phyloP scores from a whole-genome alignment of 2,113 vertebrate species.

The Neofelis nebulosa region DNA sequence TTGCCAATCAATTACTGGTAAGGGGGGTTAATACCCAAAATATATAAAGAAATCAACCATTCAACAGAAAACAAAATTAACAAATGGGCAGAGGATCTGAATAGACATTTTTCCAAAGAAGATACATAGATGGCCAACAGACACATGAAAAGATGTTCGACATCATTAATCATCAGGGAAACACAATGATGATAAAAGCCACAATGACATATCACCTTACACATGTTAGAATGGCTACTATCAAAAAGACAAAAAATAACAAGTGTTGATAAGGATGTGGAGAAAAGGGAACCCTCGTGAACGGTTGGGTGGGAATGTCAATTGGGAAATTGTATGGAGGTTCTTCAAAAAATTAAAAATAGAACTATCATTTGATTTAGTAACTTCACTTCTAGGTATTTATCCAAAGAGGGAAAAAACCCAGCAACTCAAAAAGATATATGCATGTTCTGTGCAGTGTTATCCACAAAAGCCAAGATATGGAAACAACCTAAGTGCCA shows the following conservation, averaged over 20 bases:
- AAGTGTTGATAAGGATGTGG: background rate
- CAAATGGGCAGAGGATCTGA: background rate
- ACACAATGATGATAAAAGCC: background rate
- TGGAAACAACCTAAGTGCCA: background rate
- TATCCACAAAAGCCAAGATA: background rate
- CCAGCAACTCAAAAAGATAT: background rate
- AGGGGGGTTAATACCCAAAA: background rate
- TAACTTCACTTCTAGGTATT: background rate
- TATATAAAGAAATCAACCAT: background rate
- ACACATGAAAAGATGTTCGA: background rate
- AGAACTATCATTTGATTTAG: background rate
- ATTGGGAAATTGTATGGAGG: background rate
- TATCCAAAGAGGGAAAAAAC: background rate
- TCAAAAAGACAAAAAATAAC: background rate
- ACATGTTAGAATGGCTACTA: background rate
- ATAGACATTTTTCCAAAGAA: conserved; percentile 12
- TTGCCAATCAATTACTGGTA: background rate
- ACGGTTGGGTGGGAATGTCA: background rate
- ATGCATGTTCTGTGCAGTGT: background rate
- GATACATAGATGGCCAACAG: background rate
- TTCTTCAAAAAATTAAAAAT: background rate
- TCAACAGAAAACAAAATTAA: background rate
- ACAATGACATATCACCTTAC: background rate
- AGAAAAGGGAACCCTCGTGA: background rate
- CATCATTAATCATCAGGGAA: background rate